phyloP scores from a whole-genome alignment of 2,797 vertebrate genomes.

The Gastrophryne carolinensis region DNA sequence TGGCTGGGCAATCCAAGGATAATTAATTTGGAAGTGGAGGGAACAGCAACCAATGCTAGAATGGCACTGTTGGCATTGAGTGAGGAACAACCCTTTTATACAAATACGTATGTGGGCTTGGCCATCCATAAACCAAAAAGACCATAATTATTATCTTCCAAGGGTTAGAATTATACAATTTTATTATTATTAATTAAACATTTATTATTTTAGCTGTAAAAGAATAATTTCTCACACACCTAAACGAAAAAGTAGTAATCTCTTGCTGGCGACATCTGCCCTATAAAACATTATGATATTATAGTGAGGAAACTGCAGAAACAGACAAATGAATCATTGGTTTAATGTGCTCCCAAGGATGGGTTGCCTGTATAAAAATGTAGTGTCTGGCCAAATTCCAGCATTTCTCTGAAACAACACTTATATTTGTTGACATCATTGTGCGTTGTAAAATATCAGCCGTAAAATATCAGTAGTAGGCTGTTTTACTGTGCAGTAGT shows the following conservation, averaged over 20 bases:
- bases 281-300: slow-evolving; percentile 20
- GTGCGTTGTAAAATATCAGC: too few species aligned
- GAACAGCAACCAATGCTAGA: background rate
- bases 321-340: background rate
- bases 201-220: slow-evolving; percentile 8
- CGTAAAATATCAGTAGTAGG: background rate
- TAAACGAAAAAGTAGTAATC: slow-evolving; percentile 36
- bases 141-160: slow-evolving; percentile 45
- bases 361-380: background rate
- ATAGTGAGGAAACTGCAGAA: slow-evolving; percentile 25
- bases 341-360: slow-evolving; percentile 14
- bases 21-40: background rate
- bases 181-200: too few species aligned
- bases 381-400: slow-evolving; percentile 1
- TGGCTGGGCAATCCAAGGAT: background rate
- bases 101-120: slow-evolving; percentile 29
- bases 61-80: slow-evolving; percentile 6
- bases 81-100: slow-evolving; percentile 18
- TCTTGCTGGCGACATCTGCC: slow-evolving; percentile 5
- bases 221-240: slow-evolving; percentile 16
- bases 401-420: slow-evolving; percentile 2
- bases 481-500: background rate
- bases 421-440: background rate
- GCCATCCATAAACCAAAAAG: slow-evolving; percentile 33
- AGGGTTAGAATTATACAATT: slow-evolving; percentile 1